These are phyloP conservation scores for Dynastes hyllus DNA, from an alignment of 2,888 invertebrate genomes.

Conservation along the genomic window DNA sequence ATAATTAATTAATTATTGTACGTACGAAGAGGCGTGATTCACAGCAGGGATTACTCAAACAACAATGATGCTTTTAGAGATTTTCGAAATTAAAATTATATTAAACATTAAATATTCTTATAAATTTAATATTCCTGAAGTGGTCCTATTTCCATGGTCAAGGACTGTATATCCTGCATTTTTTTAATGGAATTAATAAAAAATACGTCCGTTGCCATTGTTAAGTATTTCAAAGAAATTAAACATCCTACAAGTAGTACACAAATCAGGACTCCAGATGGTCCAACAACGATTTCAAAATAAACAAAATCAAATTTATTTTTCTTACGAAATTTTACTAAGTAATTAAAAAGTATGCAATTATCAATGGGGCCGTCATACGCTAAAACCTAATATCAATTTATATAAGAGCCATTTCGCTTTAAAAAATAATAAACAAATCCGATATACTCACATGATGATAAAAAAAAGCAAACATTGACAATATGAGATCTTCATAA, in stretches of 20 bases:
- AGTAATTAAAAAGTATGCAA: constrained; percentile 1
- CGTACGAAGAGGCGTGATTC: no score
- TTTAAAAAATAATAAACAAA: constrained; percentile 28
- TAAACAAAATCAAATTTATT: not conserved
- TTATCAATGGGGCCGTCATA: constrained; percentile 10
- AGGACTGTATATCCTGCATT: not conserved
- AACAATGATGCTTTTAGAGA: no score
- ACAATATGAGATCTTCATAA: constrained; percentile 21
- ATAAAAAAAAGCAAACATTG: constrained; percentile 38
- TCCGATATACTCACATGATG: constrained; percentile 32
- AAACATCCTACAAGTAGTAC: not conserved
- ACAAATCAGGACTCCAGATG: not conserved
- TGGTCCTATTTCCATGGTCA: no score
- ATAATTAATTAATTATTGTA: no score
- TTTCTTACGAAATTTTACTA: not conserved
- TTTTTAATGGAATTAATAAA: not conserved
- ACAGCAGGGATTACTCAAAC: no score
- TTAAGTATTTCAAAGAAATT: not conserved
- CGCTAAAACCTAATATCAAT: not conserved
- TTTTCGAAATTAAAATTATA: no score
- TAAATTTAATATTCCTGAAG: no score
- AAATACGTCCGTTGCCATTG: not conserved
- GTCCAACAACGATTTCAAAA: not conserved
- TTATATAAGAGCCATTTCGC: not conserved
- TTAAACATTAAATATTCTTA: no score